Evolutionary conservation across 2,888 invertebrate genomes (phyloP).

Genomic region (Copidosoma aretas): DNA sequence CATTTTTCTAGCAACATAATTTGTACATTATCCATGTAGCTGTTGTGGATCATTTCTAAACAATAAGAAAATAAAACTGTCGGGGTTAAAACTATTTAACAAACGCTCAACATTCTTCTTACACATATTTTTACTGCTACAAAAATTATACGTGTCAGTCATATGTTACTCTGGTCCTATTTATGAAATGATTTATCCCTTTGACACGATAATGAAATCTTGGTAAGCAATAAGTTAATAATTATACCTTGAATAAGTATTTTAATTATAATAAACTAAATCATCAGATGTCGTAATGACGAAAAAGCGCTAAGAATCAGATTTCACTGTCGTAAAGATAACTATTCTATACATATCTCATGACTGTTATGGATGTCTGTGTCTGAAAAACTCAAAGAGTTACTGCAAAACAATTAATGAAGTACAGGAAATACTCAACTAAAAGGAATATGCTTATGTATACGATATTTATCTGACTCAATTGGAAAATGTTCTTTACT

Average conservation of each 20-base stretch:
- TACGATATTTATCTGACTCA: constrained; percentile 1
- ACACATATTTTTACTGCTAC: constrained; percentile 16
- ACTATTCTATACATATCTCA: constrained; percentile 23
- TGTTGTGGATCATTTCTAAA: constrained; percentile 5
- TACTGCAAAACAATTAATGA: constrained; percentile 33
- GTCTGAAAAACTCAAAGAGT: constrained; percentile 35
- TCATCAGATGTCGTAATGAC: not conserved
- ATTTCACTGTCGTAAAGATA: constrained; percentile 25
- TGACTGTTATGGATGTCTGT: constrained; percentile 40
- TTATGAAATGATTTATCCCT: constrained; percentile 19
- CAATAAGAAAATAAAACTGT: constrained; percentile 5
- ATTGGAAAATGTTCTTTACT: constrained; percentile 10
- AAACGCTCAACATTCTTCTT: constrained; percentile 26
- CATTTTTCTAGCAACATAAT: too few relatives aligned
- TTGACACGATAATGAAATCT: constrained; percentile 31
- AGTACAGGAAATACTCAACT: constrained; percentile 23
- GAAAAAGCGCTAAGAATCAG: not conserved
- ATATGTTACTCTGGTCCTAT: constrained; percentile 30
- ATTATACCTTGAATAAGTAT: not conserved
- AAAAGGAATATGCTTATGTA: constrained; percentile 15
- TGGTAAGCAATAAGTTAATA: not conserved
- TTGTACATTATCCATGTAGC: too few relatives aligned
- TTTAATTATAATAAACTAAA: constrained; percentile 5
- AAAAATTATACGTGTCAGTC: constrained; percentile 30
- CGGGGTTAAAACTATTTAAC: constrained; percentile 20